These are phyloP conservation scores for Charadrius vociferus DNA, from an alignment of 2,113 vertebrate genomes.

Conservation along the genomic window DNA sequence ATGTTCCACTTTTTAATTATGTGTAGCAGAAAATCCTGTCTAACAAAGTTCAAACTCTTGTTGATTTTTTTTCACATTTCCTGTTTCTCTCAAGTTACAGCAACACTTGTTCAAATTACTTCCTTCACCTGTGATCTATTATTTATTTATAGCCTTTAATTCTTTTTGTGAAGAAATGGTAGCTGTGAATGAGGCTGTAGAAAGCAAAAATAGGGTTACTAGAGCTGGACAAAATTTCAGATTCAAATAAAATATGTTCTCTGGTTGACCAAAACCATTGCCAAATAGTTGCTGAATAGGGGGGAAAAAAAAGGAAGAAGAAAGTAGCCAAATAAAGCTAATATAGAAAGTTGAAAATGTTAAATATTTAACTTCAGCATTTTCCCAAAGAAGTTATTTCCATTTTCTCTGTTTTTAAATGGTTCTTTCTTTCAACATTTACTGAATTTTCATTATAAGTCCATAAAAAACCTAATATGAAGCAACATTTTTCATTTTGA, in stretches of 20 bases:
- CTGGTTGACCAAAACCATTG: background rate
- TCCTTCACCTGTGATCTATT: background rate
- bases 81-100: background rate
- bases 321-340: background rate
- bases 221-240: background rate
- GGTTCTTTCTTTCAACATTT: background rate
- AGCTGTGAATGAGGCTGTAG: background rate
- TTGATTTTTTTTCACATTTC: background rate
- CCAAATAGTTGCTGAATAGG: background rate
- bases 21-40: background rate
- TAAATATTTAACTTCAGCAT: background rate
- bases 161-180: background rate
- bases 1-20: background rate
- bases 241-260: background rate
- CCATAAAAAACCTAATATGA: background rate
- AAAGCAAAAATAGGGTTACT: background rate
- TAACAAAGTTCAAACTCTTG: background rate
- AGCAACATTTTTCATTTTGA: background rate
- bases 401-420: background rate
- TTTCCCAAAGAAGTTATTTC: background rate
- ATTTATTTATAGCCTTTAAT: background rate
- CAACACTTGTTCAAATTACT: background rate
- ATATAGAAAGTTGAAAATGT: background rate
- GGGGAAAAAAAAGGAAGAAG: background rate
- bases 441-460: background rate